Conservation (phyloP, 2,113 vertebrate genomes). For the Notarius lentiginosus region DNA sequence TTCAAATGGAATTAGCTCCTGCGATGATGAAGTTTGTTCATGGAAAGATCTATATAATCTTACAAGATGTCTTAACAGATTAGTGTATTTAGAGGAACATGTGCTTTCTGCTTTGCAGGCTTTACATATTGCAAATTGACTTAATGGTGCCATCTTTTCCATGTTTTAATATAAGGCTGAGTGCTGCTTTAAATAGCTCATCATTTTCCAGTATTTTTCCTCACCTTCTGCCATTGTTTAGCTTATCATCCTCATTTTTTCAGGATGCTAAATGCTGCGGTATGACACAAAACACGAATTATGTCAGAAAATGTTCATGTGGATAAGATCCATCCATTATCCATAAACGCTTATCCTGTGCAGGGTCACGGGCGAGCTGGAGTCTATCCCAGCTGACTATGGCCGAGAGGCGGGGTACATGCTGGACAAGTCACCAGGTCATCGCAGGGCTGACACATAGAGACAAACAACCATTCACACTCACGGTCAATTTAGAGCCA, state of each 20-base stretch:
- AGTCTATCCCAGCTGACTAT: too few species aligned
- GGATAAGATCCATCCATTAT: too few species aligned
- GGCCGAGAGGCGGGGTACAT: too few species aligned
- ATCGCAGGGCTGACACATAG: too few species aligned
- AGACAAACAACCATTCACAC: too few species aligned
- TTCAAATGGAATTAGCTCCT: background rate
- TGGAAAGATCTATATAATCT: background rate
- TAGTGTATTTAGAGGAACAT: slow-evolving; percentile 9
- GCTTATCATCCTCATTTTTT: slow-evolving; percentile 4
- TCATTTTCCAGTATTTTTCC: background rate
- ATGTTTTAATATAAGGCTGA: background rate
- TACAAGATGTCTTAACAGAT: slow-evolving; percentile 15
- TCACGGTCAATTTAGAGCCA: too few species aligned
- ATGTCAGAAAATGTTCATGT: background rate
- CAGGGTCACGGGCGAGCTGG: too few species aligned
- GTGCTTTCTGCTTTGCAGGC: background rate
- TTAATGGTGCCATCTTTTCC: slow-evolving; percentile 5
- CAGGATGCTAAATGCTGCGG: background rate
- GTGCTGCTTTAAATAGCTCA: background rate
- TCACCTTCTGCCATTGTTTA: slow-evolving; percentile 5
- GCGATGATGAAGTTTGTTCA: background rate
- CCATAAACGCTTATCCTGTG: too few species aligned
- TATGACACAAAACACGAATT: background rate
- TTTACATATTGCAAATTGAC: slow-evolving; percentile 12
- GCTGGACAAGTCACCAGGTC: too few species aligned